These are phyloP conservation scores for Gobiocypris rarus DNA, from an alignment of 2,113 vertebrate species.

Conservation along the genomic window DNA sequence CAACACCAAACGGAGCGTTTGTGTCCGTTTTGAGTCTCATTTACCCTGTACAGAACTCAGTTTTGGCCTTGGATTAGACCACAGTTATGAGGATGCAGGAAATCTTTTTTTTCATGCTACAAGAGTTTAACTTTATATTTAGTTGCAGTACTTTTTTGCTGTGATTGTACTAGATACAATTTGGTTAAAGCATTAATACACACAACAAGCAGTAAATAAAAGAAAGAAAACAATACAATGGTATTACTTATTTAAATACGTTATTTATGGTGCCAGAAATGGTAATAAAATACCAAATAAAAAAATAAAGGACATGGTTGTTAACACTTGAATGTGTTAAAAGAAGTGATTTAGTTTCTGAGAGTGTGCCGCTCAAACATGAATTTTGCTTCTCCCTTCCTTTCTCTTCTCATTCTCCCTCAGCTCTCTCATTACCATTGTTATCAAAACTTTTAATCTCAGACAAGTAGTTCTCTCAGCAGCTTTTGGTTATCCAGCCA, in stretches of 20 bases:
- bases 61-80: conserved; percentile 7
- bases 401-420: background rate
- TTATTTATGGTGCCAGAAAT: no score
- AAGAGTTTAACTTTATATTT: background rate
- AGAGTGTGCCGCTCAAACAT: background rate
- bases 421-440: conserved; percentile 13
- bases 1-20: conserved; percentile 18
- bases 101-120: background rate
- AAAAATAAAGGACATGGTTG: background rate
- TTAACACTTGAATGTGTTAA: background rate
- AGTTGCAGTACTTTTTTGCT: background rate
- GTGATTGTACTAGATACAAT: background rate
- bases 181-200: background rate
- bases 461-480: conserved; percentile 75
- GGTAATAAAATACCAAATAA: background rate
- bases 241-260: background rate
- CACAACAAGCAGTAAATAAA: background rate
- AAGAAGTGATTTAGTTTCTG: background rate
- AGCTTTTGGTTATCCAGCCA: conserved; percentile 72
- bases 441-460: conserved; percentile 75
- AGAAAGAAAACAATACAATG: background rate
- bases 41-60: background rate
- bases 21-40: conserved; percentile 30
- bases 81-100: conserved; percentile 2
- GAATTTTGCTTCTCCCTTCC: conserved; percentile 40